Evolutionary conservation across 37 sponge, comb jelly and placozoan genomes (phyloP).

Genomic region (Diacarnus erythraeanus): DNA sequence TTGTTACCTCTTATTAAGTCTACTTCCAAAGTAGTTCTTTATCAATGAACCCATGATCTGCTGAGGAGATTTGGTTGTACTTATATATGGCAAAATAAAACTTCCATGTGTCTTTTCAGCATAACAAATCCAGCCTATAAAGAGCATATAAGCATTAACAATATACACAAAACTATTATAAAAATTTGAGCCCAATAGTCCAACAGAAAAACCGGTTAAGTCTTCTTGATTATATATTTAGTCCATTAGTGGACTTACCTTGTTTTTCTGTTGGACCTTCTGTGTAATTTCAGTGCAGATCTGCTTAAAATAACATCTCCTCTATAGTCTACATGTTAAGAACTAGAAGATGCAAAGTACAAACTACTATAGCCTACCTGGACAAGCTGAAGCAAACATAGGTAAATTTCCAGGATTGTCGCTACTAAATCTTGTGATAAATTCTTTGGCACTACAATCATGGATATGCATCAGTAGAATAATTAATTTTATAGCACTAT

Average conservation of each 20-base stretch:
- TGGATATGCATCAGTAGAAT: neutral
- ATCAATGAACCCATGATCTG: conserved; percentile 94
- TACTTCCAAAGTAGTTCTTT: conserved; percentile 69
- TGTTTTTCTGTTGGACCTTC: too few relatives aligned
- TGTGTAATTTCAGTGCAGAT: too few relatives aligned
- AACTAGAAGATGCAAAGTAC: too few relatives aligned
- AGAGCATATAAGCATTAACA: too few relatives aligned
- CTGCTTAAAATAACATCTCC: too few relatives aligned
- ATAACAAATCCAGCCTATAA: conserved; percentile 96
- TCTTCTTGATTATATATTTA: too few relatives aligned
- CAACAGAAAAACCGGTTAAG: too few relatives aligned
- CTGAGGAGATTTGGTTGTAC: conserved; percentile 94
- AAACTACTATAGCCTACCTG: too few relatives aligned
- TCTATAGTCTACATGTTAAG: too few relatives aligned
- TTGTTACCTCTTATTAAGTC: conserved; percentile 50
- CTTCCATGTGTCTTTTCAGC: conserved; percentile 98
- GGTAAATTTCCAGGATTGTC: conserved; percentile 47
- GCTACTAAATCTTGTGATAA: conserved; percentile 62
- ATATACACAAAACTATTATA: too few relatives aligned
- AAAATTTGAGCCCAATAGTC: neutral
- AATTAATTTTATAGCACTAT: too few relatives aligned
- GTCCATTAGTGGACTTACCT: too few relatives aligned
- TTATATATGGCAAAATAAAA: conserved; percentile 85
- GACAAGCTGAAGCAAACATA: conserved; percentile 96
- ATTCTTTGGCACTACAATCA: conserved; percentile 66